These are phyloP conservation scores for Mastigias papua DNA, from an alignment of 30 jellyfish, hydroid and myxozoan species.

Conservation along the genomic window DNA sequence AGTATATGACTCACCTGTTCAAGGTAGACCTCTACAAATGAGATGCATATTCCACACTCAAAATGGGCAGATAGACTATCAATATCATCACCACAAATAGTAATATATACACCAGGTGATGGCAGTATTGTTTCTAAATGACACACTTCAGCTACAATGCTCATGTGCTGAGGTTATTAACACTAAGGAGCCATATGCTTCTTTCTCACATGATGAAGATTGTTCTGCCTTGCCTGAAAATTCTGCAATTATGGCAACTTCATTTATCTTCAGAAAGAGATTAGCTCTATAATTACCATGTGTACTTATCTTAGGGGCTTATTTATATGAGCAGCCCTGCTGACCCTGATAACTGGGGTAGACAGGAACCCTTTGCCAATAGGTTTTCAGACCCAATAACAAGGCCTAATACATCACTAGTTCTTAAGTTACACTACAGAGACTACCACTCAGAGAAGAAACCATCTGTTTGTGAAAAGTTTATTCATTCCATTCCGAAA, in stretches of 20 bases:
- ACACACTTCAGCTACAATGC: background rate
- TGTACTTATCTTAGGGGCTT: background rate
- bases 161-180: background rate
- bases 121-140: background rate
- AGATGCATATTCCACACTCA: background rate
- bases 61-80: background rate
- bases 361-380: too few species aligned
- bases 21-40: background rate
- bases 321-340: too few species aligned
- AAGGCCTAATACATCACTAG: too few species aligned
- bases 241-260: background rate
- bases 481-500: too few species aligned
- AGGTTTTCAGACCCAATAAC: too few species aligned
- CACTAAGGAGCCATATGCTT: background rate
- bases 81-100: background rate
- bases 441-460: too few species aligned
- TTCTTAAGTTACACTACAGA: too few species aligned
- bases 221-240: background rate
- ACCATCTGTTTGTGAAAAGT: too few species aligned
- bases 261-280: background rate
- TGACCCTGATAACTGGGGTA: too few species aligned
- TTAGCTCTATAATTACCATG: background rate
- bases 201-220: background rate
- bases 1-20: background rate
- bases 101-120: constrained; percentile 26